These are phyloP conservation scores for Oryzias celebensis DNA, from an alignment of 2,113 vertebrate species.

Conservation along the genomic window DNA sequence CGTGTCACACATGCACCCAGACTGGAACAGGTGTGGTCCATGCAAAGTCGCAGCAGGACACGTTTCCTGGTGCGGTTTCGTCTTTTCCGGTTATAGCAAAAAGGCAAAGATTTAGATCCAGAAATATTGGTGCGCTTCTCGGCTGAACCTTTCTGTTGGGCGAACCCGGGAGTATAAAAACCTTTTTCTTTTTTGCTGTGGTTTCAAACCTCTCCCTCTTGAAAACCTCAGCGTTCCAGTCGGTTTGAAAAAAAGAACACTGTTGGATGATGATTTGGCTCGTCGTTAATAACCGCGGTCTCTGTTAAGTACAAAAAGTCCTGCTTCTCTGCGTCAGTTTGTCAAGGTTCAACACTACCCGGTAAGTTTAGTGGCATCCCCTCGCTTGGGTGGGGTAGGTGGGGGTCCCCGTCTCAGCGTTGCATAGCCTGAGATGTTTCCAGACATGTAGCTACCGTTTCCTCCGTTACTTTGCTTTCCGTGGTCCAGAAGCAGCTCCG, in stretches of 20 bases:
- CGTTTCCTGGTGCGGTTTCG: slow-evolving; percentile 5
- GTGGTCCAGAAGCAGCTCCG: slow-evolving; percentile 88
- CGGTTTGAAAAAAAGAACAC: slow-evolving; percentile 32
- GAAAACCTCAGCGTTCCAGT: slow-evolving; percentile 17
- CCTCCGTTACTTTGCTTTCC: slow-evolving; percentile 72
- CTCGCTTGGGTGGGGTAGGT: slow-evolving; percentile 91
- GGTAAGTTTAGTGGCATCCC: slow-evolving; percentile 93
- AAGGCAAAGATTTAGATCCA: slow-evolving; percentile 53
- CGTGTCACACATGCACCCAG: slow-evolving; percentile 5
- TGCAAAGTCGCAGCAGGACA: slow-evolving; percentile 68
- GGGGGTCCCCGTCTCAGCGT: slow-evolving; percentile 92
- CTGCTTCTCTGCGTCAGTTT: slow-evolving; percentile 27
- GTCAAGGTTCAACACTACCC: slow-evolving; percentile 81
- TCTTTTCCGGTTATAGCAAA: slow-evolving; percentile 42
- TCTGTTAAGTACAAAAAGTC: slow-evolving; percentile 7
- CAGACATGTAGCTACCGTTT: slow-evolving; percentile 77
- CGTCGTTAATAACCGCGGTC: slow-evolving; percentile 28
- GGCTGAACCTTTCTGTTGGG: slow-evolving; percentile 5
- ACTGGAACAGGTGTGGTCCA: slow-evolving; percentile 55
- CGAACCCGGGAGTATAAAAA: background rate
- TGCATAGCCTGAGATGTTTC: slow-evolving; percentile 95
- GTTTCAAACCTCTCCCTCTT: slow-evolving; percentile 30
- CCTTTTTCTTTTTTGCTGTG: background rate
- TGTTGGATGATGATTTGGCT: slow-evolving; percentile 20
- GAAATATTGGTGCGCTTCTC: slow-evolving; percentile 37